A percentile compares a stretch with the other conserved stretches of the same genome.
phyloP scores from a whole-genome alignment of 1,140 invertebrate genomes.

The Helicoverpa armigera region DNA sequence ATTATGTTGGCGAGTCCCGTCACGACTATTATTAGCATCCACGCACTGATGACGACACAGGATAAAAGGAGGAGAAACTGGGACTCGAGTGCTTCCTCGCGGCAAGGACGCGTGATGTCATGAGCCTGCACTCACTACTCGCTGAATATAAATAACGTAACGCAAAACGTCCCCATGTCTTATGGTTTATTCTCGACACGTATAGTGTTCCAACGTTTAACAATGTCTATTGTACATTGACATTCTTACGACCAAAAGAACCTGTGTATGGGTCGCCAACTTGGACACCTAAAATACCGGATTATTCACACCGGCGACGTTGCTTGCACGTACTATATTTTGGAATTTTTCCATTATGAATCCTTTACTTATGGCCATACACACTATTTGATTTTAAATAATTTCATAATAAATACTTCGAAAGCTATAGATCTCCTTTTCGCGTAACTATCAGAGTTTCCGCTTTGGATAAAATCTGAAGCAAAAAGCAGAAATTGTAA shows the following conservation, averaged over 20 bases:
- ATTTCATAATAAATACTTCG: too few relatives aligned
- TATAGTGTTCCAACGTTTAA: slow-evolving; percentile 69
- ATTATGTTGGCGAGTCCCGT: slow-evolving; percentile 41
- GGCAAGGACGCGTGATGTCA: slow-evolving; percentile 84
- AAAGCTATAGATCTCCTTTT: too few relatives aligned
- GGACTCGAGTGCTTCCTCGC: slow-evolving; percentile 79
- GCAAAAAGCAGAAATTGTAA: neutral
- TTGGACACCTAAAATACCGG: slow-evolving; percentile 26
- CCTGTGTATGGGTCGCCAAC: slow-evolving; percentile 36
- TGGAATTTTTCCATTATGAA: neutral
- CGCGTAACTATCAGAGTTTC: neutral
- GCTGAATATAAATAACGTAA: slow-evolving; percentile 73
- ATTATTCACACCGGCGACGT: neutral
- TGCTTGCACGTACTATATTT: slow-evolving; percentile 11
- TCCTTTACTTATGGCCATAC: neutral
- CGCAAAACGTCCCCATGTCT: slow-evolving; percentile 67
- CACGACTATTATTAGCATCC: slow-evolving; percentile 71
- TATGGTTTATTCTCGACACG: slow-evolving; percentile 72
- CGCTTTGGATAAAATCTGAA: neutral
- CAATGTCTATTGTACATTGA: slow-evolving; percentile 61
- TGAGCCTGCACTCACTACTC: slow-evolving; percentile 60
- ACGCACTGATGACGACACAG: slow-evolving; percentile 75
- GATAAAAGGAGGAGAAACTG: slow-evolving; percentile 80
- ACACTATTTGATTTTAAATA: neutral
- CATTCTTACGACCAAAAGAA: slow-evolving; percentile 47